Conservation (phyloP, 1,140 invertebrate species). For the Drosophila suzukii region DNA sequence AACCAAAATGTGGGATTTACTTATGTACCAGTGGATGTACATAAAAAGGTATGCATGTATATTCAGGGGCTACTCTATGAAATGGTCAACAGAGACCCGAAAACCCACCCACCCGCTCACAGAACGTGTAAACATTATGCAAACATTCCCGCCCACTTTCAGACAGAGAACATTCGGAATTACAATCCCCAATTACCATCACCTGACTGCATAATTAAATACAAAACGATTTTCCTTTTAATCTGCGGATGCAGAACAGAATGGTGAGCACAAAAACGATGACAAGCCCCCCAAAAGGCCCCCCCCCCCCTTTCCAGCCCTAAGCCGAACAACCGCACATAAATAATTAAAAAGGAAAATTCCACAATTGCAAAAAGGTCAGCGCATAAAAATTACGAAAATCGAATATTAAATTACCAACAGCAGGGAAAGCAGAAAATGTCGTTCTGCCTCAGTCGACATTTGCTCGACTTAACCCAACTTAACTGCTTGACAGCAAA, state of each 20-base stretch:
- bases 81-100: slow-evolving; percentile 26
- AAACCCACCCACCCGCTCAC: not conserved
- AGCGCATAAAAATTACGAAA: slow-evolving; percentile 78
- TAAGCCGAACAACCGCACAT: slow-evolving; percentile 58
- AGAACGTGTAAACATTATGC: slow-evolving; percentile 44
- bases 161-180: slow-evolving; percentile 43
- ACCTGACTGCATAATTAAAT: slow-evolving; percentile 80
- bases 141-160: slow-evolving; percentile 29
- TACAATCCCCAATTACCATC: slow-evolving; percentile 73
- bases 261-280: slow-evolving; percentile 22
- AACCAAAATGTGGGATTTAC: slow-evolving; percentile 37
- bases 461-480: slow-evolving; percentile 79
- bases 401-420: slow-evolving; percentile 82
- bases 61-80: slow-evolving; percentile 16
- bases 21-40: slow-evolving; percentile 17
- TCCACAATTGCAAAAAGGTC: slow-evolving; percentile 79
- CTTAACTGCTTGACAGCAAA: slow-evolving; percentile 83
- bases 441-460: slow-evolving; percentile 15
- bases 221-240: slow-evolving; percentile 78
- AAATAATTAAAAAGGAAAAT: slow-evolving; percentile 82
- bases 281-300: slow-evolving; percentile 13
- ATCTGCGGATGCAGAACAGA: slow-evolving; percentile 51
- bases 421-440: slow-evolving; percentile 22
- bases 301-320: no score
- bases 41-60: slow-evolving; percentile 9